Evolutionary conservation across 2,797 vertebrate species (phyloP), one percentile per base, ranked within the genome.

Genomic region (Smutsia temminckii): DNA sequence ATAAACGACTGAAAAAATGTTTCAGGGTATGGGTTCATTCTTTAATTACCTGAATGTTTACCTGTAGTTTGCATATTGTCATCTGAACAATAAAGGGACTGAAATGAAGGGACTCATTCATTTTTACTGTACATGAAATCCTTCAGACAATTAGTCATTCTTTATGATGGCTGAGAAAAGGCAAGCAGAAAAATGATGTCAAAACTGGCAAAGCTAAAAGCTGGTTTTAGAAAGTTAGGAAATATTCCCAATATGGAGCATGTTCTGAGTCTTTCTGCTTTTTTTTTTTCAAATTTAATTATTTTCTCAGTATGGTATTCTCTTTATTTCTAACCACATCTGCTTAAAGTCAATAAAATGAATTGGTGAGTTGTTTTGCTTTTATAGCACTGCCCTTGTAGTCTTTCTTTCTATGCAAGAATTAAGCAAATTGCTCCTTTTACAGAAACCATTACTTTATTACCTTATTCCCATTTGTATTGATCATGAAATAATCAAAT

Each of bases 401-500:
- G 8, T 72, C 74, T 86, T 91, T 93, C 40, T 75, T 90, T 95
- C 63, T 71, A 21, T 46, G 37, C 3, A 37, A 14, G 32, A 57
- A 95, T 93, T 96, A 97, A 79, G 75, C 49, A 94, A 94, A 94
- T 95, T 91, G 79, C 55, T 84, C 8, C 55, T 89, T 89, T 95
- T 61, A 94, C 55, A 93, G 66, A 95, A 97, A 71, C 83, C 86
- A 93, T 95, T 91, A 83, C 46, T 90, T 88, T 80, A 89, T 75
- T 85, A 78, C 59, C 68, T 92, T 87, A 93, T 85, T 96, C 32
- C 40, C 84, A 69, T 91, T 97, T 97, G 71, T 80, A 97, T 95
- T 79, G 93, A 95, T 97, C 86, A 93, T 77, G 40, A 94, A 95
- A 93, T 94, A 97, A 96, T 97, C 61, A 84, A 93, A 95, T 97